Percentiles rank a stretch among this genome's conserved stretches.
These are phyloP conservation scores for Stenolophus ochropezus DNA, from an alignment of 2,888 invertebrate species.

Conservation along the genomic window DNA sequence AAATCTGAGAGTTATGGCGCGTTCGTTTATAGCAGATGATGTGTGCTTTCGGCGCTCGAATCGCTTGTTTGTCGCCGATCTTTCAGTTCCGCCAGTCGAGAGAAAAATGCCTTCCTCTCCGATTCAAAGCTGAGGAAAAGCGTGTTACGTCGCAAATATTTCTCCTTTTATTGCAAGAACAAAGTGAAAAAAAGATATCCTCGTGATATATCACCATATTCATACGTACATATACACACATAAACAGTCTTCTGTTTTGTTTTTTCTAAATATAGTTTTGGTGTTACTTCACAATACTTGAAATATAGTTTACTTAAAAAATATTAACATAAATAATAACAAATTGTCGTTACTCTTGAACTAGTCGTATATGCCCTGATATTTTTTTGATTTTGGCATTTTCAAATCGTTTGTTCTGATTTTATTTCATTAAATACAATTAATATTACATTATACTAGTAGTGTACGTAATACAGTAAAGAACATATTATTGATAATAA, in stretches of 20 bases:
- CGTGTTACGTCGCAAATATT: slow-evolving; percentile 2
- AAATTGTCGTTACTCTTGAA: too few species aligned
- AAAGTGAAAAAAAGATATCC: neutral
- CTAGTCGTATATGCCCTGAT: too few species aligned
- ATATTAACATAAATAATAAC: too few species aligned
- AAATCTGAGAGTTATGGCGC: slow-evolving; percentile 24
- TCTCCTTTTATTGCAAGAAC: neutral
- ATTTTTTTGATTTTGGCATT: too few species aligned
- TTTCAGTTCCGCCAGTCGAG: slow-evolving; percentile 1
- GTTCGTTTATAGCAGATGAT: slow-evolving; percentile 30
- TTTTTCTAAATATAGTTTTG: too few species aligned
- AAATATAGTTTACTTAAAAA: too few species aligned
- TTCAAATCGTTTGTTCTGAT: too few species aligned
- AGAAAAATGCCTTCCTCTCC: slow-evolving; percentile 16
- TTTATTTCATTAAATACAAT: too few species aligned
- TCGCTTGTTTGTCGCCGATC: slow-evolving; percentile 33
- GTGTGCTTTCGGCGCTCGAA: slow-evolving; percentile 15
- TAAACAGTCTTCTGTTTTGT: neutral
- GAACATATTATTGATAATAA: too few species aligned
- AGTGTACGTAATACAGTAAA: too few species aligned
- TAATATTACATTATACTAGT: too few species aligned
- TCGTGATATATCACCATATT: neutral
- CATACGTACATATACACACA: neutral
- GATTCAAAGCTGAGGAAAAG: slow-evolving; percentile 13
- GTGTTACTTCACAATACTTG: too few species aligned